Evolutionary conservation across 2,888 invertebrate species (phyloP).

Genomic region (Caenorhabditis uteleia): DNA sequence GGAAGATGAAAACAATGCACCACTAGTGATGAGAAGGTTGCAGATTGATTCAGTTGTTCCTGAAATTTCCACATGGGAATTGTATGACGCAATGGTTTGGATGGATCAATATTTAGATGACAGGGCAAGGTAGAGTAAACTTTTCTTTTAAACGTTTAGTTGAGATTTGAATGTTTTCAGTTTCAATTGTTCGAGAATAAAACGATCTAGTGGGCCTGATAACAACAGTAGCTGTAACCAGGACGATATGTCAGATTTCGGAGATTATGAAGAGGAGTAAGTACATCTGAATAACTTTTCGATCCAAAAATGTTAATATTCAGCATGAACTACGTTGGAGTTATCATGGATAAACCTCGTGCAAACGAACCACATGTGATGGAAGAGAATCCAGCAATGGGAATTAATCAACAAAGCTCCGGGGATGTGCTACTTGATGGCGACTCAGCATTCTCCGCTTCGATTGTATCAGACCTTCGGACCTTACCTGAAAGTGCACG

Average conservation of each 20-base stretch:
- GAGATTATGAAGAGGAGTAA: constrained; percentile 35
- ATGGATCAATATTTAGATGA: constrained; percentile 63
- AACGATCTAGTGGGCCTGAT: too few relatives aligned
- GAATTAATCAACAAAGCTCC: neutral
- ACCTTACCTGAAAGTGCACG: constrained; percentile 51
- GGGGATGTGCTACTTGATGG: constrained; percentile 58
- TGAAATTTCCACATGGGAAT: constrained; percentile 56
- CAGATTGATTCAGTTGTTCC: constrained; percentile 15
- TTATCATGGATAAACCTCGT: constrained; percentile 24
- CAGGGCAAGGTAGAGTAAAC: constrained; percentile 13
- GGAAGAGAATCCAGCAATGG: neutral
- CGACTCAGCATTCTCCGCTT: constrained; percentile 62
- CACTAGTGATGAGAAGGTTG: constrained; percentile 1
- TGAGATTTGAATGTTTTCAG: too few relatives aligned
- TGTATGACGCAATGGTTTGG: constrained; percentile 58
- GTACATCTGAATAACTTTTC: neutral
- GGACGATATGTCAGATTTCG: constrained; percentile 51
- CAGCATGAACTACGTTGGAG: constrained; percentile 29
- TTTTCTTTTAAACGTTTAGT: too few relatives aligned
- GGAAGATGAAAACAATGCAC: neutral
- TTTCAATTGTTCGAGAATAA: too few relatives aligned
- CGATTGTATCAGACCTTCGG: constrained; percentile 59
- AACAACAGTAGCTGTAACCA: too few relatives aligned
- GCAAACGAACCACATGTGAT: neutral
- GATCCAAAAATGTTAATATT: neutral